Base-by-base conservation (phyloP, 1,140 invertebrate genomes). In the Cataglyphis hispanica region DNA sequence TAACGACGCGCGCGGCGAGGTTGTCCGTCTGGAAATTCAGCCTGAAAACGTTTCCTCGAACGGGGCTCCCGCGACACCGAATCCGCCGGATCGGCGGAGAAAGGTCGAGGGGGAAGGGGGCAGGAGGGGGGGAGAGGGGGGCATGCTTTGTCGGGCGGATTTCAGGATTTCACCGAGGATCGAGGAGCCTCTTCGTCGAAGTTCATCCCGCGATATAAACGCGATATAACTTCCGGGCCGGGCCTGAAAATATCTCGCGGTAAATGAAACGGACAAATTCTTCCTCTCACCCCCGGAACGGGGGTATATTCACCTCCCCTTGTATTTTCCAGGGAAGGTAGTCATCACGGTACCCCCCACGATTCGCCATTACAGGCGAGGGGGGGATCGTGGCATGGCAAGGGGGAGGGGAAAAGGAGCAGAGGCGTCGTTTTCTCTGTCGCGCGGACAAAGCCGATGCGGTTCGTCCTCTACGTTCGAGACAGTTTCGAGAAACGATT, bases 171-270 rank as follows among this genome's bases (percentile, higher is more conserved):
- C 34, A 53, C 7, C 16, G 43, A 56, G 31, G n/a, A n/a, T n/a
- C 53, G 25, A 66, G 37, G 53, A 81, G 40, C 74, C 74, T 31
- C 2, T 40, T 64, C 76, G 80, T 86, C 78, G 70, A 92, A 92
- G 84, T 92, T 91, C 89, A 90, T 92, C 87, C 87, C 76, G 84
- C 85, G 89, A 92, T 91, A 92, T 91, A 91, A 91, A 92, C 87
- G 91, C 88, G 77, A 92, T 92, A 90, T 86, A 91, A 90, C 91
- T 92, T 91, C 84, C 87, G 77, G 84, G 58, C 75, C 72, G 58
- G 75, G 40, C 25, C 70, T 64, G 89, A 87, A 90, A 90, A 90
- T 90, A 90, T 90, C 89, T 89, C 70, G 88, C 87, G 89, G 88
- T 90, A 90, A 90, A 90, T 90, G 89, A 89, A 90, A 90, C 88